These are phyloP conservation scores for Chloroceryle amazona DNA, from an alignment of 2,797 vertebrate species.

Conservation along the genomic window DNA sequence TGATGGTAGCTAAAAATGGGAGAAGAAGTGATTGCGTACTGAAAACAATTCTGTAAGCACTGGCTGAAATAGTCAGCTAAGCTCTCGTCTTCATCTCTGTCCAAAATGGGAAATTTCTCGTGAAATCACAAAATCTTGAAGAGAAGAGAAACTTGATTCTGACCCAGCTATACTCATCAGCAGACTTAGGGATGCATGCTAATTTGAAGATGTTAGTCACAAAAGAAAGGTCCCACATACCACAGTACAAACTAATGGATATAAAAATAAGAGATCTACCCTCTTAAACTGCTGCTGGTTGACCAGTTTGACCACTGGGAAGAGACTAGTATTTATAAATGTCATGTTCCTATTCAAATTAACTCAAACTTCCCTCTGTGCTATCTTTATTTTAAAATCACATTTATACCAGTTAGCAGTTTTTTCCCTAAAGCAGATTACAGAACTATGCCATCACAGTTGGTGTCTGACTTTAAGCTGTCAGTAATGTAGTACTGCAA, in stretches of 20 bases:
- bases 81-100: neutral
- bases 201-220: neutral
- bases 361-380: neutral
- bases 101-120: neutral
- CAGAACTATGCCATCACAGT: constrained; percentile 54
- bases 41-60: neutral
- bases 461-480: constrained; percentile 66
- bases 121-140: neutral
- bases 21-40: neutral
- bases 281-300: neutral
- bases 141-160: neutral
- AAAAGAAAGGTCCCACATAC: neutral
- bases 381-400: constrained; percentile 59
- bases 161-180: neutral
- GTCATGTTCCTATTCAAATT: neutral
- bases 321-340: neutral
- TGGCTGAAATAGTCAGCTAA: neutral
- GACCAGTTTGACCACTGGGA: neutral
- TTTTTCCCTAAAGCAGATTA: constrained; percentile 58
- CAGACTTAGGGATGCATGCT: neutral
- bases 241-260: neutral
- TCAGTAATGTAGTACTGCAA: constrained; percentile 53
- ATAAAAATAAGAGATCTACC: neutral
- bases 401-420: constrained; percentile 31
- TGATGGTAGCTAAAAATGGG: neutral